Percentiles rank a stretch among this genome's conserved stretches.
Conservation (phyloP, 2,888 invertebrate species). For the Lasioglossum morio region DNA sequence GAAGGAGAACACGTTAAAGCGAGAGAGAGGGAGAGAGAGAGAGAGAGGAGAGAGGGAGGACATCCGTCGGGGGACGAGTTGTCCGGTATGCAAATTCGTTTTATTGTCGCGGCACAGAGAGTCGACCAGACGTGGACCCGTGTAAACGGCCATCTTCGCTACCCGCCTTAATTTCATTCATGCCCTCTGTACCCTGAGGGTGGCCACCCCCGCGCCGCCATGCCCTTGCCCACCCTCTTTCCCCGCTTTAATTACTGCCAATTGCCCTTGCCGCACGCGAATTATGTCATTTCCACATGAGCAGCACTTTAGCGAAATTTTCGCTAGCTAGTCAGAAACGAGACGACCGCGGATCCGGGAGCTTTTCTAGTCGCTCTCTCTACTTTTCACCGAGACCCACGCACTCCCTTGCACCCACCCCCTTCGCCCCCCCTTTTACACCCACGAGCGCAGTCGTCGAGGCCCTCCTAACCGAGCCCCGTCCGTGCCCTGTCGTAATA, state of each 20-base stretch:
- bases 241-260: slow-evolving; percentile 83
- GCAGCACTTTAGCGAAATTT: slow-evolving; percentile 74
- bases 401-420: neutral
- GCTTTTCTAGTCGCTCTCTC: slow-evolving; percentile 53
- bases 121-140: slow-evolving; percentile 74
- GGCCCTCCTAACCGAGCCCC: slow-evolving; percentile 12
- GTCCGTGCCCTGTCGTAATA: slow-evolving; percentile 65
- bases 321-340: slow-evolving; percentile 74
- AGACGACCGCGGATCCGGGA: slow-evolving; percentile 63
- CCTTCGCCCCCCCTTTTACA: neutral
- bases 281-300: slow-evolving; percentile 81
- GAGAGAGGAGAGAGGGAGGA: slow-evolving; percentile 39
- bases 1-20: neutral
- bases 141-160: slow-evolving; percentile 81
- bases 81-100: slow-evolving; percentile 83
- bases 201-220: slow-evolving; percentile 37
- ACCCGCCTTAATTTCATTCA: slow-evolving; percentile 82
- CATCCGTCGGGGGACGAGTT: slow-evolving; percentile 76
- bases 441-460: neutral
- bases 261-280: slow-evolving; percentile 82
- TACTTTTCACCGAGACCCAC: slow-evolving; percentile 38
- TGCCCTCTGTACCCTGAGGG: slow-evolving; percentile 67
- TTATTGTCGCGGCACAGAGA: slow-evolving; percentile 80
- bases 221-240: slow-evolving; percentile 44
- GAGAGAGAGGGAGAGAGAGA: neutral